A percentile compares a stretch with the other conserved stretches of the same genome.
These are phyloP conservation scores for Urocyon cinereoargenteus DNA, from an alignment of 2,797 vertebrate species.

Conservation along the genomic window DNA sequence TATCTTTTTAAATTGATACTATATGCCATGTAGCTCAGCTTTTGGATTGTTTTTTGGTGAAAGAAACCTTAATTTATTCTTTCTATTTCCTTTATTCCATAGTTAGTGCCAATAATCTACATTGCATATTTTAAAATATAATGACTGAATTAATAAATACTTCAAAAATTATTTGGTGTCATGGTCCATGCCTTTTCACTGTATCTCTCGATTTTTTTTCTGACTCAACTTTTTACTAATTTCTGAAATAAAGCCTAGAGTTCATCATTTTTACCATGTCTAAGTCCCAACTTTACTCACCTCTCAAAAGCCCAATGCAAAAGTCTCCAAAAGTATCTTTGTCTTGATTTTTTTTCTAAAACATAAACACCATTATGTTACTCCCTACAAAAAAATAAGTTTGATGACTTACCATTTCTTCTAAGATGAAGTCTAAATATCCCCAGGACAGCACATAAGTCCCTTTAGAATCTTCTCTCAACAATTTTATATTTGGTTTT, in stretches of 20 bases:
- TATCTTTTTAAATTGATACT: background rate
- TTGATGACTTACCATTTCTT: background rate
- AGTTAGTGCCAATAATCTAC: background rate
- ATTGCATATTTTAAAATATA: background rate
- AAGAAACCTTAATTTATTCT: background rate
- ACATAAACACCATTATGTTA: background rate
- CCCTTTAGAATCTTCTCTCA: background rate
- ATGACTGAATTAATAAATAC: background rate
- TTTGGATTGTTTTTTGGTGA: background rate
- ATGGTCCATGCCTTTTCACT: background rate
- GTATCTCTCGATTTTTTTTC: background rate
- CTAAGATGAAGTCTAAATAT: background rate
- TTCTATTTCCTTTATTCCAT: background rate
- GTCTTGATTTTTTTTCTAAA: background rate
- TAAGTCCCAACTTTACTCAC: conserved; percentile 1
- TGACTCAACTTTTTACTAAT: background rate
- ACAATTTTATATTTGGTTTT: background rate
- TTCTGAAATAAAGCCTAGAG: background rate
- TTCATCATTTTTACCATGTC: background rate
- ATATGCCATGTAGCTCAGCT: background rate
- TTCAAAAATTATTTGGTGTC: background rate
- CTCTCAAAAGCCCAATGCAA: background rate
- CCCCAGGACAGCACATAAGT: accelerated
- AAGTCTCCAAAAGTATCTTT: background rate
- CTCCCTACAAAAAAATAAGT: background rate